Conservation (phyloP, 1,140 invertebrate species). For the Octopus sinensis region DNA sequence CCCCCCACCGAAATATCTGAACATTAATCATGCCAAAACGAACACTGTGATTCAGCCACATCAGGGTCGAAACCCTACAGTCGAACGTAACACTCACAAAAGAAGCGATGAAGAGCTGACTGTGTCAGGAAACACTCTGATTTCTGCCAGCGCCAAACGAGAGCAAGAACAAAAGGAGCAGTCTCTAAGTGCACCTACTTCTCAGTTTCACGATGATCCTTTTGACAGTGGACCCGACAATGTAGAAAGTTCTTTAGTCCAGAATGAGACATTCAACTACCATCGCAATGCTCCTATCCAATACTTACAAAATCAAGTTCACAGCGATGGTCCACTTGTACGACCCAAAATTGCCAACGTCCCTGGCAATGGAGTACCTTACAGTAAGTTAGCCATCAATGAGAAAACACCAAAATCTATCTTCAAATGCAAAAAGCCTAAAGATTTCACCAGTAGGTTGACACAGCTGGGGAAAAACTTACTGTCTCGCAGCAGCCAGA, state of each 20-base stretch:
- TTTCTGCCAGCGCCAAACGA: conserved; percentile 59
- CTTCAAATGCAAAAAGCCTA: conserved; percentile 36
- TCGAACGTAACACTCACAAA: conserved; percentile 72
- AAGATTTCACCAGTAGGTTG: conserved; percentile 31
- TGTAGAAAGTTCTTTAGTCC: conserved; percentile 55
- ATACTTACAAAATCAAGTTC: conserved; percentile 75
- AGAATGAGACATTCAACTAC: conserved; percentile 58
- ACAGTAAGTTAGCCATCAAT: conserved; percentile 12
- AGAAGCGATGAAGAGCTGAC: conserved; percentile 62
- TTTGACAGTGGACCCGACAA: conserved; percentile 58
- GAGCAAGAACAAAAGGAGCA: conserved; percentile 16
- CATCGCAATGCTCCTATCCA: conserved; percentile 65
- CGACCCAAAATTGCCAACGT: conserved; percentile 63
- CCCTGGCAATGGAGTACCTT: conserved; percentile 33
- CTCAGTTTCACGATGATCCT: conserved; percentile 26
- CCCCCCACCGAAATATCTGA: conserved; percentile 38
- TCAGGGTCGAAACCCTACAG: conserved; percentile 84
- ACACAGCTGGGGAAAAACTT: conserved; percentile 19
- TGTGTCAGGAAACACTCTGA: conserved; percentile 65
- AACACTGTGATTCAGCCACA: conserved; percentile 69
- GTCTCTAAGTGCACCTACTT: conserved; percentile 24
- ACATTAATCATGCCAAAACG: conserved; percentile 41
- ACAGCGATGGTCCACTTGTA: conserved; percentile 40
- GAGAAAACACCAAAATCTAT: conserved; percentile 30
- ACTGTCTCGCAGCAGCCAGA: conserved; percentile 15